Percentiles rank a stretch among this genome's conserved stretches.
Conservation (phyloP, 2,797 vertebrate species). For the Ctenopoma multispine region DNA sequence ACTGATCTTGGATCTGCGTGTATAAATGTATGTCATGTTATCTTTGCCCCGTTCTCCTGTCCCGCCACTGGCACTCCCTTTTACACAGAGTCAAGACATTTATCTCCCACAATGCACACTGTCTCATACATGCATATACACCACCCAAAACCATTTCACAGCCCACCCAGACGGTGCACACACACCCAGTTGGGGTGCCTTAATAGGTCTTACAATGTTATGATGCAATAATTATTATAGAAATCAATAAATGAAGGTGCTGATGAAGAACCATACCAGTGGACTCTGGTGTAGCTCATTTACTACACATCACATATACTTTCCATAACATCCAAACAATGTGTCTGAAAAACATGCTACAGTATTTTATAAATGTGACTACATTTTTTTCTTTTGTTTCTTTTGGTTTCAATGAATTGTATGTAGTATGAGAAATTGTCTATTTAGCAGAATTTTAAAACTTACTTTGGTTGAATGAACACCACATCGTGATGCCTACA, state of each 20-base stretch:
- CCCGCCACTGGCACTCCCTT: slow-evolving; percentile 74
- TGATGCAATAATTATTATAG: slow-evolving; percentile 23
- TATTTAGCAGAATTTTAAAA: not conserved
- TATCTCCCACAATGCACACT: slow-evolving; percentile 79
- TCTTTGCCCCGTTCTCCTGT: slow-evolving; percentile 67
- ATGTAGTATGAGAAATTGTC: too few relatives aligned
- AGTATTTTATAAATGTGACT: not conserved
- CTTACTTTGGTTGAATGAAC: not conserved
- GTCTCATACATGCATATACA: slow-evolving; percentile 47
- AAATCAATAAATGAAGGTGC: slow-evolving; percentile 21
- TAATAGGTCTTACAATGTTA: slow-evolving; percentile 12
- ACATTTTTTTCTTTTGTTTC: not conserved
- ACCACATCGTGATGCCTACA: not conserved
- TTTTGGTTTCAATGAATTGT: not conserved
- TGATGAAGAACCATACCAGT: not conserved
- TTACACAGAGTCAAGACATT: slow-evolving; percentile 61
- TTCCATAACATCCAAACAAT: not conserved
- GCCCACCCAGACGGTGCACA: slow-evolving; percentile 56
- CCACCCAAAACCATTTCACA: slow-evolving; percentile 67
- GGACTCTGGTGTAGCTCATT: not conserved
- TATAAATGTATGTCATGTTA: slow-evolving; percentile 59
- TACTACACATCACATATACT: not conserved
- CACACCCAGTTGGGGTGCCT: slow-evolving; percentile 45
- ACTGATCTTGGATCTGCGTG: slow-evolving; percentile 40
- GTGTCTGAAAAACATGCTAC: not conserved